Conservation (phyloP, 2,797 vertebrate species). For the Rhinella marina region DNA sequence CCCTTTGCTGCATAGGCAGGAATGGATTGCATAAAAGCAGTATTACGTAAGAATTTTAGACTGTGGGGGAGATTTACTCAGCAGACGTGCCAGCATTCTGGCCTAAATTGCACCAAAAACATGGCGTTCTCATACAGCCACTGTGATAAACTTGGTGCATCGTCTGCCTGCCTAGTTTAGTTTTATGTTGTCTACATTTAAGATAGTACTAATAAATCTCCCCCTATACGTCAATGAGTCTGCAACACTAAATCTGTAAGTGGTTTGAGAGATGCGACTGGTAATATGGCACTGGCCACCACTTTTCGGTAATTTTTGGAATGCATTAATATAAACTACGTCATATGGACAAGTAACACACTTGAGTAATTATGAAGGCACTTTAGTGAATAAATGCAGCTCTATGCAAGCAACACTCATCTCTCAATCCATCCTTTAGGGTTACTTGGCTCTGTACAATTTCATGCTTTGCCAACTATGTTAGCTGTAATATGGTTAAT, state of each 20-base stretch:
- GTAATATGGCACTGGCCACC: neutral
- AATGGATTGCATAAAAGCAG: too few species aligned
- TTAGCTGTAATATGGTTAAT: slow-evolving; percentile 14
- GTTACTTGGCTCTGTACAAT: slow-evolving; percentile 19
- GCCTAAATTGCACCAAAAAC: too few species aligned
- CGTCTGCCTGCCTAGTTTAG: too few species aligned
- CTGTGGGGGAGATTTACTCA: too few species aligned
- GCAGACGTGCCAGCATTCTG: too few species aligned
- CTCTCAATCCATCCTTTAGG: slow-evolving; percentile 51
- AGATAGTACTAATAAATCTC: too few species aligned
- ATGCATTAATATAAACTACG: neutral
- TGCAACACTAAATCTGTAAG: neutral
- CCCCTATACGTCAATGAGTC: neutral
- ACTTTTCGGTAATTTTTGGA: neutral
- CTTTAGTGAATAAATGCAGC: neutral
- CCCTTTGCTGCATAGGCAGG: too few species aligned
- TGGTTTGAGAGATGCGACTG: slow-evolving; percentile 44
- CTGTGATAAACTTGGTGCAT: too few species aligned
- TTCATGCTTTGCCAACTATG: slow-evolving; percentile 27
- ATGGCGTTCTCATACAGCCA: too few species aligned
- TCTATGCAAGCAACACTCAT: neutral
- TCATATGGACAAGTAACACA: neutral
- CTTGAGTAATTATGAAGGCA: neutral
- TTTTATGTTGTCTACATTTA: too few species aligned
- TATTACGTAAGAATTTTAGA: too few species aligned